Percentiles rank a stretch among this genome's conserved stretches.
These are phyloP conservation scores for Eubucco bourcierii DNA, from an alignment of 2,113 vertebrate species.

Conservation along the genomic window DNA sequence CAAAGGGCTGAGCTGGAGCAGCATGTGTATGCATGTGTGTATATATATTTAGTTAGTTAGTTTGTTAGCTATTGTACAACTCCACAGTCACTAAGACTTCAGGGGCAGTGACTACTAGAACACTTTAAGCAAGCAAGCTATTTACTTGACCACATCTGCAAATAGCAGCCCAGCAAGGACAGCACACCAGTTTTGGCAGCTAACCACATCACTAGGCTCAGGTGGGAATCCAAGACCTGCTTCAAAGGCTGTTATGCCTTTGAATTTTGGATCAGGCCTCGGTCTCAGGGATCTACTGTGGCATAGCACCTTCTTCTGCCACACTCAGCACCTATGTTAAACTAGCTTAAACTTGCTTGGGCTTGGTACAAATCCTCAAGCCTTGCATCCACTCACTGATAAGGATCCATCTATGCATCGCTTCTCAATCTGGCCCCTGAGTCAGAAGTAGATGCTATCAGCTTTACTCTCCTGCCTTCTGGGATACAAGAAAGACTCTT, in stretches of 20 bases:
- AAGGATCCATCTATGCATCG: neutral
- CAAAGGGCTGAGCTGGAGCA: too few species aligned
- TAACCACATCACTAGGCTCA: constrained; percentile 14
- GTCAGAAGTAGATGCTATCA: constrained; percentile 28
- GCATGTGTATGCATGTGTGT: neutral
- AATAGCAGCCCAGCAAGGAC: neutral
- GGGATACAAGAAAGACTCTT: neutral
- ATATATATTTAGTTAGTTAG: too few species aligned
- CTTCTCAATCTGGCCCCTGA: neutral
- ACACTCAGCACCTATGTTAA: neutral
- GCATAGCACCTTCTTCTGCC: constrained; percentile 1
- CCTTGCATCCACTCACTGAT: constrained; percentile 1
- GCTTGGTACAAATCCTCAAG: neutral
- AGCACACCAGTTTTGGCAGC: neutral
- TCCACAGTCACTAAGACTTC: neutral
- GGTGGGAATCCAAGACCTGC: neutral
- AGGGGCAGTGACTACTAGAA: neutral
- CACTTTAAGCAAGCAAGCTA: neutral
- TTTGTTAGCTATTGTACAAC: neutral
- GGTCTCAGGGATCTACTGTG: neutral
- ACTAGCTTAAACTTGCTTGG: constrained; percentile 18
- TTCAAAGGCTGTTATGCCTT: constrained; percentile 1
- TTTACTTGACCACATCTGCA: neutral
- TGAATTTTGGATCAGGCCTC: constrained; percentile 8
- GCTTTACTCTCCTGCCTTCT: neutral